A percentile compares a stretch with the other conserved stretches of the same genome.
Evolutionary conservation across 2,797 vertebrate genomes (phyloP).

Genomic region (Aeoliscus strigatus): DNA sequence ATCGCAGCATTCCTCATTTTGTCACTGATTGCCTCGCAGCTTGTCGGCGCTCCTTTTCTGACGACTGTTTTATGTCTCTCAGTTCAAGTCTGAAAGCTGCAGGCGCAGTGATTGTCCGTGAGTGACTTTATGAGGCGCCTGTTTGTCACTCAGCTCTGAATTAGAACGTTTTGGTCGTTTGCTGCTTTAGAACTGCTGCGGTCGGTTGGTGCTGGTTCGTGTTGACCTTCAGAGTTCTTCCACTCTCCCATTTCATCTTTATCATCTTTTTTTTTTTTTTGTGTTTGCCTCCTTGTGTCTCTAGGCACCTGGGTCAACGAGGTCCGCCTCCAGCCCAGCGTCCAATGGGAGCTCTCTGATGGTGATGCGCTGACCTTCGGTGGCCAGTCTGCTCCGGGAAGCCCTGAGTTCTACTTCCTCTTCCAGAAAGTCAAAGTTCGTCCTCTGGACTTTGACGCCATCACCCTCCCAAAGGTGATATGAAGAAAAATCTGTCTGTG

Average conservation of each 20-base stretch:
- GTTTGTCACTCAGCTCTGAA: no score
- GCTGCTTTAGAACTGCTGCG: not conserved
- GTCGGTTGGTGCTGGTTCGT: no score
- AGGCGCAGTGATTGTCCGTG: slow-evolving; percentile 32
- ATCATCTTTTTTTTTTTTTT: no score
- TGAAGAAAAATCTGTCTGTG: no score
- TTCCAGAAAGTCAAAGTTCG: slow-evolving; percentile 89
- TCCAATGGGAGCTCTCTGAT: slow-evolving; percentile 81
- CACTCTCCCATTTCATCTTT: not conserved
- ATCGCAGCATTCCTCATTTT: slow-evolving; percentile 31
- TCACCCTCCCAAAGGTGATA: slow-evolving; percentile 80
- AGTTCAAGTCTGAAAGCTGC: slow-evolving; percentile 23
- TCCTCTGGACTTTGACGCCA: slow-evolving; percentile 87
- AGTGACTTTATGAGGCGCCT: slow-evolving; percentile 11
- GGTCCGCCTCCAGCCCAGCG: slow-evolving; percentile 74
- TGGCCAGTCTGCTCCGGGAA: slow-evolving; percentile 60
- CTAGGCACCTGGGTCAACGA: slow-evolving; percentile 89
- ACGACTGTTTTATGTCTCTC: slow-evolving; percentile 36
- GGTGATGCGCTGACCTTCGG: slow-evolving; percentile 86
- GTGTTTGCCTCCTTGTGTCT: slow-evolving; percentile 1
- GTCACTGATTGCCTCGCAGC: slow-evolving; percentile 37
- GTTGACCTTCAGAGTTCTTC: no score
- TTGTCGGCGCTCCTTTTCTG: slow-evolving; percentile 35
- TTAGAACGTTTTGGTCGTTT: not conserved
- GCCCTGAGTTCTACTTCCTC: slow-evolving; percentile 87